A percentile compares a stretch with the other conserved stretches of the same genome.
phyloP scores from a whole-genome alignment of 2,113 vertebrate genomes.

The Isurus oxyrinchus region DNA sequence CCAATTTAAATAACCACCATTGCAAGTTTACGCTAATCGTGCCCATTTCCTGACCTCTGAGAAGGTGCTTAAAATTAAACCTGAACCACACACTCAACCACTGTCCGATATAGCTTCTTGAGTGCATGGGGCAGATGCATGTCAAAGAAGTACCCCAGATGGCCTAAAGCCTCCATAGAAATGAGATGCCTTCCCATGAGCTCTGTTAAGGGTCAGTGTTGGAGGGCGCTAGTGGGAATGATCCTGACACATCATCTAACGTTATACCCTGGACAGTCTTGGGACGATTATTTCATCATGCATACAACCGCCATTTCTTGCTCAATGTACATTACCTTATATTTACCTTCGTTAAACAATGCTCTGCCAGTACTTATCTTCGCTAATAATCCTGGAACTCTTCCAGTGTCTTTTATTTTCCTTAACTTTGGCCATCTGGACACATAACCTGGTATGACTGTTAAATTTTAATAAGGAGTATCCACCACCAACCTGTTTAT shows the following conservation, averaged over 20 bases:
- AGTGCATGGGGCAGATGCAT: neutral
- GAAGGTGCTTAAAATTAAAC: neutral
- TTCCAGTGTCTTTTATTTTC: neutral
- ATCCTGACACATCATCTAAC: neutral
- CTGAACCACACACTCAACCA: neutral
- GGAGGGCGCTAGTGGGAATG: neutral
- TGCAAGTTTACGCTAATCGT: neutral
- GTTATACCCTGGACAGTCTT: neutral
- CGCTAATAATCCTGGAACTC: neutral
- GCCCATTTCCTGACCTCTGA: neutral
- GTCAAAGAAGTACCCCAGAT: neutral
- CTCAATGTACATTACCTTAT: neutral
- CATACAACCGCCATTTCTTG: neutral
- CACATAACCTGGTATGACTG: too few species aligned
- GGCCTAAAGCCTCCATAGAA: neutral
- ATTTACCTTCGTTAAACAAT: neutral
- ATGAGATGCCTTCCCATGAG: neutral
- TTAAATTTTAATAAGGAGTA: neutral
- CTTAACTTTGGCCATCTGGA: neutral
- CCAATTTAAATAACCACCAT: neutral
- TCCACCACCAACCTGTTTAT: neutral
- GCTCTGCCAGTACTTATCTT: neutral
- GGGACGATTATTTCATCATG: neutral
- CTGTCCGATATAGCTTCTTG: neutral
- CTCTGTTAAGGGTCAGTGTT: neutral